Percentiles rank a stretch among this genome's conserved stretches.
These are phyloP conservation scores for Malurus elegans DNA, from an alignment of 2,113 vertebrate genomes.

Conservation along the genomic window DNA sequence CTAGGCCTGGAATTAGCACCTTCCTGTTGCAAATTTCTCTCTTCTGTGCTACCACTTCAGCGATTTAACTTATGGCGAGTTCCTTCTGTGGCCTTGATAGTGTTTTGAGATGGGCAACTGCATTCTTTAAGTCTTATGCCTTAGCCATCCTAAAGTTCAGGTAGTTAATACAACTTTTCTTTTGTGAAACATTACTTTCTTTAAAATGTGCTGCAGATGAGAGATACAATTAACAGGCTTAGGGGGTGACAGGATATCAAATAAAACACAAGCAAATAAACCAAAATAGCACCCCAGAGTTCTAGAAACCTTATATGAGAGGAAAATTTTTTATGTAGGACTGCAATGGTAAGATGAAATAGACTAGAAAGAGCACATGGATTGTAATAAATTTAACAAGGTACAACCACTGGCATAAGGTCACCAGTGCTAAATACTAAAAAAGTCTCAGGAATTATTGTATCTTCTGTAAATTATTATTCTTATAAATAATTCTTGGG, in stretches of 20 bases:
- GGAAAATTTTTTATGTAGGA: neutral
- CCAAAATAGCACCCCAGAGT: neutral
- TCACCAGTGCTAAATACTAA: neutral
- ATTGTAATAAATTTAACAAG: neutral
- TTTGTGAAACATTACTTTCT: neutral
- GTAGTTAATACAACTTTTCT: neutral
- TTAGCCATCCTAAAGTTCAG: neutral
- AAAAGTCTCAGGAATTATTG: neutral
- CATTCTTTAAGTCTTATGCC: neutral
- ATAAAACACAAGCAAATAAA: neutral
- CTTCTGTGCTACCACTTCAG: neutral
- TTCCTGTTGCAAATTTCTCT: neutral
- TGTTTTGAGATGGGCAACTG: neutral
- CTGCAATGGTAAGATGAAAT: neutral
- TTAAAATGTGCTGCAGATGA: neutral
- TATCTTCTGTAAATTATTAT: neutral
- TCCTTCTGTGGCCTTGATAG: neutral
- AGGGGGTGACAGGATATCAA: neutral
- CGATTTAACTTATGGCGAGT: fast-evolving
- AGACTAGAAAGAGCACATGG: neutral
- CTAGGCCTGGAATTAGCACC: neutral
- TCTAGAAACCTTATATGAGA: neutral
- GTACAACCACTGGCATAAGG: neutral
- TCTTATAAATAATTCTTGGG: neutral
- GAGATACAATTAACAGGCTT: neutral